Evolutionary conservation across 2,888 invertebrate species (phyloP), one percentile per base, ranked within the genome.

Genomic region (Spisula subtruncata): DNA sequence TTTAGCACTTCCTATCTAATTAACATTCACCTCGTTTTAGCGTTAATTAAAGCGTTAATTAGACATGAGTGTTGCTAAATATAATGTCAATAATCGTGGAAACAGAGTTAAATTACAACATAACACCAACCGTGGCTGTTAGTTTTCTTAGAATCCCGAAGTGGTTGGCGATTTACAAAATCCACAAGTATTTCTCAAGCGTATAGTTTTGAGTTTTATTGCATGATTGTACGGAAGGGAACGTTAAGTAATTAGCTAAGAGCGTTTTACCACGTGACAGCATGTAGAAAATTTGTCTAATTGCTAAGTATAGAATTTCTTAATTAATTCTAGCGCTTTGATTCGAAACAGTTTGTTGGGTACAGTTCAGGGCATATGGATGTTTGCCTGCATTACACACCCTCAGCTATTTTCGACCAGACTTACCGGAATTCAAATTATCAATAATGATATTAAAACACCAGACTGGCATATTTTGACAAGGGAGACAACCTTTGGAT

Each of bases 1-100:
- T 75, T 75, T 75, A 75, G 32, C 75, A 32, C 32, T 75, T 75
- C 32, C 75, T 32, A 35, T 18, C 75, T 75, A 75, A 75, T 75
- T 75, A 75, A 32, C 75, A 75, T 75, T 75, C 25, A 75, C 32
- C 14, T 75, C 75, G 75, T 75, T 75, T 75, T 75, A 35, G 32
- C 32, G 75, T 32, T 75, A 75, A 75, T 75, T 75, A 75, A 75
- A 75, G 32, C 16, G 75, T 75, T 75, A 75, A 75, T 75, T 75
- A 32, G 75, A 75, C 75, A 2, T 75, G 29, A 75, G 25, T 75
- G 75, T 75, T 75, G 75, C 75, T 75, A 75, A 75, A 75, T 35
- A 75, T 32, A 75, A 75, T 41, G 18, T 16, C 35, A 32, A 75
- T 75, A 75, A 75, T 75, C 32, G 32, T 32, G 5, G 29, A 16